phyloP scores from a whole-genome alignment of 1,140 invertebrate genomes.

The Drosophila elegans region DNA sequence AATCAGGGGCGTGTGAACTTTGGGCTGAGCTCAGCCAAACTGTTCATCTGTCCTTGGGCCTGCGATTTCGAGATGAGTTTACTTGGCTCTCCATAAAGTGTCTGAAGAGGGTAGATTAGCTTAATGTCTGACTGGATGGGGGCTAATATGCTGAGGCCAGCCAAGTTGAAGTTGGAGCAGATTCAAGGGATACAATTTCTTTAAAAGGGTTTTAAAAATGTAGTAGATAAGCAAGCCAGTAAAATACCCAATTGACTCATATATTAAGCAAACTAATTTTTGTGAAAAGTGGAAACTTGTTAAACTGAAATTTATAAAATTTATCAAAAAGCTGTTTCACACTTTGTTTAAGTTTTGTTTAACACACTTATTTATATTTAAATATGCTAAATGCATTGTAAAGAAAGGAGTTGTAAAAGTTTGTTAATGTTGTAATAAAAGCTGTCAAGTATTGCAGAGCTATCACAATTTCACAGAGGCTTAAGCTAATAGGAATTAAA shows the following conservation, averaged over 20 bases:
- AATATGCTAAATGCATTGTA: too few relatives aligned
- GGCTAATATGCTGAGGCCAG: constrained; percentile 23
- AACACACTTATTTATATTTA: too few relatives aligned
- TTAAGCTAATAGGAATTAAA: too few relatives aligned
- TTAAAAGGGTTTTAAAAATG: not conserved
- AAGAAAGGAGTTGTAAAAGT: too few relatives aligned
- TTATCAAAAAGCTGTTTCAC: too few relatives aligned
- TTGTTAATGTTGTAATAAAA: too few relatives aligned
- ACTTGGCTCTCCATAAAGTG: constrained; percentile 47
- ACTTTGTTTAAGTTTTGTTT: too few relatives aligned
- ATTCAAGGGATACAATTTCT: constrained; percentile 4
- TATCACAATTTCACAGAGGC: too few relatives aligned
- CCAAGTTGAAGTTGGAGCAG: constrained; percentile 5
- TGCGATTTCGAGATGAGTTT: constrained; percentile 34
- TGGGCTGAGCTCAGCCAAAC: constrained; percentile 10
- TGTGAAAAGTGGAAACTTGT: not conserved
- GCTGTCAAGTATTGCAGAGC: too few relatives aligned
- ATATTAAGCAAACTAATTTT: not conserved
- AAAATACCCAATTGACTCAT: not conserved
- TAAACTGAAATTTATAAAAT: not conserved
- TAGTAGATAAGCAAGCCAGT: constrained; percentile 1
- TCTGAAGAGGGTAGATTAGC: constrained; percentile 72
- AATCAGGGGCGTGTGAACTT: constrained; percentile 18
- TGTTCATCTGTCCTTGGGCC: constrained; percentile 48
- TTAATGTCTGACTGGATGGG: constrained; percentile 17